Conservation (phyloP, 1,140 invertebrate species). For the Apocrypta bakeri region DNA sequence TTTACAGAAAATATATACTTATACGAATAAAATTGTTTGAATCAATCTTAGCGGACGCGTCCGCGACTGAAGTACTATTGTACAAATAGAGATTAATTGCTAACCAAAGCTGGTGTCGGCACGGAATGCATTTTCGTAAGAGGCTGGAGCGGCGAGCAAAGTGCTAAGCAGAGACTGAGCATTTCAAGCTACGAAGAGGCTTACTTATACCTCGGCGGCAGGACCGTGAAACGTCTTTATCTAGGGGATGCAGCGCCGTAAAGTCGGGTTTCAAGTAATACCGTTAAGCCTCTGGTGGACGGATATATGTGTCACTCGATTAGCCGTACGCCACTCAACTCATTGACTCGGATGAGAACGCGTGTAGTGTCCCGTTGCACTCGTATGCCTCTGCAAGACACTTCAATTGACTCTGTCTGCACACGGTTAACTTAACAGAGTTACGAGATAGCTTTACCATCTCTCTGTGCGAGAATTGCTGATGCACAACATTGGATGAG, state of each 20-base stretch:
- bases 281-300: neutral
- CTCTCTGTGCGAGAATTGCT: constrained; percentile 5
- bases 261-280: neutral
- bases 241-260: neutral
- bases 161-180: constrained; percentile 7
- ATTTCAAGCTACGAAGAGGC: neutral
- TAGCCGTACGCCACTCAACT: constrained; percentile 31
- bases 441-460: constrained; percentile 15
- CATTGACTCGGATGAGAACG: neutral
- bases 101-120: constrained; percentile 35
- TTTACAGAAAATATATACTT: constrained; percentile 7
- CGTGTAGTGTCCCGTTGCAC: neutral
- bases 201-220: constrained; percentile 21
- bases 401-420: neutral
- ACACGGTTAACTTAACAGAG: neutral
- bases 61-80: neutral
- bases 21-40: constrained; percentile 14
- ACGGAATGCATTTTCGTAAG: constrained; percentile 41
- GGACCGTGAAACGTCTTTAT: neutral
- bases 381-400: constrained; percentile 1
- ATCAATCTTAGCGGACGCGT: neutral
- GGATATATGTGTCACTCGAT: constrained; percentile 42
- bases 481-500: neutral
- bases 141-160: neutral
- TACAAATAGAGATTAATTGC: constrained; percentile 5